Evolutionary conservation across 37 sponge, comb jelly and placozoan genomes (phyloP).

Genomic region (Chondrilla cf. caribensis): DNA sequence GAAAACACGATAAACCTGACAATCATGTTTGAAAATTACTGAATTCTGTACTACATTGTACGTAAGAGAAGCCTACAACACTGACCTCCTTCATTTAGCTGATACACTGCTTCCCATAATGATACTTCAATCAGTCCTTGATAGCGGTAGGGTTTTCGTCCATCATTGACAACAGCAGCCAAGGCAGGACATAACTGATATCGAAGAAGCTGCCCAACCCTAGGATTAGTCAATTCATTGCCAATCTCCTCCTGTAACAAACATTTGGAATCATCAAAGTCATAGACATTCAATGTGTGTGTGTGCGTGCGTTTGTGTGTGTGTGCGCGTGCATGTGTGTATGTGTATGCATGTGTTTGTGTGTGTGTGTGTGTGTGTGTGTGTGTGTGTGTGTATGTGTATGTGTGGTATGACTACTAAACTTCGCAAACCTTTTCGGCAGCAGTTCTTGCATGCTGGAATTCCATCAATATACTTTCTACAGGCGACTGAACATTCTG

Average conservation of each 20-base stretch:
- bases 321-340: too few species aligned
- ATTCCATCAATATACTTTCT: not conserved
- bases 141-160: constrained; percentile 52
- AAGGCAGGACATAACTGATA: constrained; percentile 60
- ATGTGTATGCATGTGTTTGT: too few species aligned
- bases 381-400: too few species aligned
- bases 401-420: too few species aligned
- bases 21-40: too few species aligned
- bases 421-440: not conserved
- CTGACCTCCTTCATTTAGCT: constrained; percentile 63
- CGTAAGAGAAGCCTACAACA: too few species aligned
- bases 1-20: too few species aligned
- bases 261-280: too few species aligned
- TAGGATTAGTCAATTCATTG: constrained; percentile 21
- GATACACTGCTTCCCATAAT: constrained; percentile 68
- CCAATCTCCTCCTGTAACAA: constrained; percentile 18
- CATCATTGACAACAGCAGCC: constrained; percentile 60
- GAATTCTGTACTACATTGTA: too few species aligned
- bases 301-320: too few species aligned
- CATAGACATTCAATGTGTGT: too few species aligned
- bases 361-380: too few species aligned
- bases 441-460: not conserved
- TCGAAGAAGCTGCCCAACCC: constrained; percentile 66
- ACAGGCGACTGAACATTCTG: not conserved
- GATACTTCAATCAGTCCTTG: constrained; percentile 55